These are phyloP conservation scores for Podilymbus podiceps DNA, from an alignment of 2,113 vertebrate genomes.

Conservation along the genomic window DNA sequence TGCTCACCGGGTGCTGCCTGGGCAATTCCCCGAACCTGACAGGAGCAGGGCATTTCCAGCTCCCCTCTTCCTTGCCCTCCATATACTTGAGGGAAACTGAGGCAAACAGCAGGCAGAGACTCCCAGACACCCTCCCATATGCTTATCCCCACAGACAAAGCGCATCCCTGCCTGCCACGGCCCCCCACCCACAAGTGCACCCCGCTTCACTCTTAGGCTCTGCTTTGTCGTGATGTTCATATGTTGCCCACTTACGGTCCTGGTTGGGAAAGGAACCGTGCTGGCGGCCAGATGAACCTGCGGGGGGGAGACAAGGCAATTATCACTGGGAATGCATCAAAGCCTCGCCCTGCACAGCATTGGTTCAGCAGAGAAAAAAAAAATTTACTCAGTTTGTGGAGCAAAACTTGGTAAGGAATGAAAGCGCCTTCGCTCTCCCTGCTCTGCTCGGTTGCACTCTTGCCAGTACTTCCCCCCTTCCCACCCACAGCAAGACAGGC, in stretches of 20 bases:
- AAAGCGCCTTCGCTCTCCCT: background rate
- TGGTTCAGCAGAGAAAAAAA: background rate
- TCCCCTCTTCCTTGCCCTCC: background rate
- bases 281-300: conserved; percentile 49
- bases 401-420: background rate
- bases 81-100: background rate
- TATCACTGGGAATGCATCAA: background rate
- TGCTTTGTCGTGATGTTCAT: background rate
- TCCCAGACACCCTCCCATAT: background rate
- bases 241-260: conserved; percentile 18
- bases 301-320: conserved; percentile 6
- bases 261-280: background rate
- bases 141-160: background rate
- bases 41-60: background rate
- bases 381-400: background rate
- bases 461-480: background rate
- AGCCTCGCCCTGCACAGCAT: background rate
- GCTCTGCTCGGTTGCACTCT: background rate
- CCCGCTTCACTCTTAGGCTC: background rate
- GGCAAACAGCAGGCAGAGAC: background rate
- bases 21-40: background rate
- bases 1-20: background rate
- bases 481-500: background rate
- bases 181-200: background rate
- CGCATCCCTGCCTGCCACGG: background rate